phyloP scores from a whole-genome alignment of 2,888 invertebrate species.

The Geotrupes spiniger region DNA sequence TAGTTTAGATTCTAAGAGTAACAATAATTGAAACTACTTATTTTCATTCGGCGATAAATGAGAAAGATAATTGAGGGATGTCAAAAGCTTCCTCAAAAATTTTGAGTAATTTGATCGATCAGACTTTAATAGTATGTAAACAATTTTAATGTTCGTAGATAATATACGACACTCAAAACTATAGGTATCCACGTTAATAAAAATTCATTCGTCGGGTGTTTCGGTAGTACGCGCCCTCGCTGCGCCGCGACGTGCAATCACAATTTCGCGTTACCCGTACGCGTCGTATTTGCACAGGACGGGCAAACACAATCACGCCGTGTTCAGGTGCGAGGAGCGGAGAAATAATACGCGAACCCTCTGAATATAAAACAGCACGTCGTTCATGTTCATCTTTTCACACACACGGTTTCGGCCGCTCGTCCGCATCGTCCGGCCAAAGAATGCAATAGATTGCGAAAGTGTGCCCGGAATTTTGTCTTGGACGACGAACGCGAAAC shows the following conservation, averaged over 20 bases:
- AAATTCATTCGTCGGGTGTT: too few species aligned
- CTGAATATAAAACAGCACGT: slow-evolving; percentile 30
- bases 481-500: slow-evolving; percentile 26
- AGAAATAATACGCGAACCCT: slow-evolving; percentile 10
- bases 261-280: slow-evolving; percentile 2
- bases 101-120: too few species aligned
- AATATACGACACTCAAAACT: too few species aligned
- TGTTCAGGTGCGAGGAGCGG: slow-evolving; percentile 8
- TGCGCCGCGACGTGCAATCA: slow-evolving; percentile 10
- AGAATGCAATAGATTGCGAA: slow-evolving; percentile 32
- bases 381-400: slow-evolving; percentile 31
- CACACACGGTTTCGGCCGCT: slow-evolving; percentile 9
- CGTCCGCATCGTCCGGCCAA: slow-evolving; percentile 18
- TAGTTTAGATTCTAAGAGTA: too few species aligned
- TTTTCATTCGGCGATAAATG: too few species aligned
- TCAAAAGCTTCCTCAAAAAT: too few species aligned
- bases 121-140: too few species aligned
- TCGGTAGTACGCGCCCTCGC: too few species aligned
- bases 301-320: slow-evolving; percentile 11
- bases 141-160: too few species aligned
- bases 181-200: too few species aligned
- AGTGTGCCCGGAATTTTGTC: slow-evolving; percentile 30
- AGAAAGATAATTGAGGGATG: too few species aligned
- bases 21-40: too few species aligned
- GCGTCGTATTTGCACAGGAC: slow-evolving; percentile 12